Evolutionary conservation across 1,140 invertebrate species (phyloP).

Genomic region (Ceratosolen solmsi): DNA sequence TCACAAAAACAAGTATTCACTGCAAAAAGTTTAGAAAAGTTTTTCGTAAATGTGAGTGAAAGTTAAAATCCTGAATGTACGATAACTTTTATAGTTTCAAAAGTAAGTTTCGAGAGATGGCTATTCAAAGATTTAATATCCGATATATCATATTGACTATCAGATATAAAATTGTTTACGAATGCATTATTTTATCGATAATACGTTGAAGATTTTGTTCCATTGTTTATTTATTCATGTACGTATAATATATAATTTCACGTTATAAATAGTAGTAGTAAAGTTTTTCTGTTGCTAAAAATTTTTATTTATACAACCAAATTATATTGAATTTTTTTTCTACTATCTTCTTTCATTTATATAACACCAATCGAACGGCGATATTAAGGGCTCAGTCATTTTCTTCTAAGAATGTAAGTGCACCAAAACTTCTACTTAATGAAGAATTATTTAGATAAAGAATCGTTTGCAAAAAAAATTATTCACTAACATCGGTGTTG

Average conservation of each 20-base stretch:
- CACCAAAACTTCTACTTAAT: too few relatives aligned
- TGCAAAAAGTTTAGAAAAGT: neutral
- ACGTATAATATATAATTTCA: too few relatives aligned
- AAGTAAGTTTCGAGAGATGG: conserved; percentile 20
- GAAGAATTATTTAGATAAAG: neutral
- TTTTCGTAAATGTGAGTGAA: conserved; percentile 24
- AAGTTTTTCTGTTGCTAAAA: too few relatives aligned
- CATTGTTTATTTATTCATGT: neutral
- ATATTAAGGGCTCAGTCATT: too few relatives aligned
- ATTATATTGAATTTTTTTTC: too few relatives aligned
- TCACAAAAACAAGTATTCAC: neutral
- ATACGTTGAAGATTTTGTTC: neutral
- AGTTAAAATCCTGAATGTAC: conserved; percentile 1
- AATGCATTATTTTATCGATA: neutral
- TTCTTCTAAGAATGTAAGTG: too few relatives aligned
- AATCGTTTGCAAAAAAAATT: neutral
- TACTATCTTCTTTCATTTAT: too few relatives aligned
- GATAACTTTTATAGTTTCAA: conserved; percentile 5
- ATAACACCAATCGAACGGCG: too few relatives aligned
- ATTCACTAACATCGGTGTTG: neutral
- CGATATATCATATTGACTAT: neutral
- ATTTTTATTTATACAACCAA: too few relatives aligned
- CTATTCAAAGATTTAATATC: conserved; percentile 26
- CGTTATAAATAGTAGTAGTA: too few relatives aligned
- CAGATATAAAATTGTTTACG: conserved; percentile 31